A percentile compares a stretch with the other conserved stretches of the same genome.
Conservation (phyloP, 2,888 invertebrate species). For the Andrena flavipes region DNA sequence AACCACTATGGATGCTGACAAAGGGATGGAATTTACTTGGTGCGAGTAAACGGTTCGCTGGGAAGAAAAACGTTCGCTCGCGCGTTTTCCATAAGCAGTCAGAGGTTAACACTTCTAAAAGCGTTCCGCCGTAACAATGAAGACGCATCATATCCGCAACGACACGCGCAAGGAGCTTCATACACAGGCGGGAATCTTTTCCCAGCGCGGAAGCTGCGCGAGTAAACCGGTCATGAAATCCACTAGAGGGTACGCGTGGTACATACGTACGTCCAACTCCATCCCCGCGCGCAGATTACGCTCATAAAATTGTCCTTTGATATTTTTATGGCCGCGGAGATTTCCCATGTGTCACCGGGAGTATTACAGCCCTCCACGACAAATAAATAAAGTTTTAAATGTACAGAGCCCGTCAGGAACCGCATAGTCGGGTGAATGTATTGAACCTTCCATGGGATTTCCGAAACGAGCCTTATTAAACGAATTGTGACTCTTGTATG, state of each 20-base stretch:
- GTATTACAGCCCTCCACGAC: conserved; percentile 47
- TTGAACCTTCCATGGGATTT: conserved; percentile 29
- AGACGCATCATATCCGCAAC: conserved; percentile 34
- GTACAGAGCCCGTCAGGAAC: conserved; percentile 29
- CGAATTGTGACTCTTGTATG: neutral
- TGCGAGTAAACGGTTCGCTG: neutral
- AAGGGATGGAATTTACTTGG: neutral
- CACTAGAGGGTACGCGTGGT: conserved; percentile 36
- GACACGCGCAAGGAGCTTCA: conserved; percentile 10
- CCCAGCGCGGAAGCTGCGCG: conserved; percentile 2
- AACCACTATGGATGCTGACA: neutral
- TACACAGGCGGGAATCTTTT: conserved; percentile 23
- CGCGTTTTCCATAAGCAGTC: neutral
- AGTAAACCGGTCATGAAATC: conserved; percentile 53
- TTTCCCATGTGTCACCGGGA: conserved; percentile 61
- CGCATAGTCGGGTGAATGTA: conserved; percentile 10
- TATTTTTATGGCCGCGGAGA: conserved; percentile 55
- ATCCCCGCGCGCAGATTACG: conserved; percentile 53
- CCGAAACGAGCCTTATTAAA: conserved; percentile 25
- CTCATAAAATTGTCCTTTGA: conserved; percentile 50
- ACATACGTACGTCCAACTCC: conserved; percentile 18
- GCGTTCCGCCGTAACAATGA: conserved; percentile 24
- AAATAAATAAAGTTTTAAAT: conserved; percentile 61
- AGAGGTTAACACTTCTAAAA: conserved; percentile 7
- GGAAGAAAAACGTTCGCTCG: neutral